Conservation (phyloP, 2,797 vertebrate genomes). For the Enteromius fasciolatus region DNA sequence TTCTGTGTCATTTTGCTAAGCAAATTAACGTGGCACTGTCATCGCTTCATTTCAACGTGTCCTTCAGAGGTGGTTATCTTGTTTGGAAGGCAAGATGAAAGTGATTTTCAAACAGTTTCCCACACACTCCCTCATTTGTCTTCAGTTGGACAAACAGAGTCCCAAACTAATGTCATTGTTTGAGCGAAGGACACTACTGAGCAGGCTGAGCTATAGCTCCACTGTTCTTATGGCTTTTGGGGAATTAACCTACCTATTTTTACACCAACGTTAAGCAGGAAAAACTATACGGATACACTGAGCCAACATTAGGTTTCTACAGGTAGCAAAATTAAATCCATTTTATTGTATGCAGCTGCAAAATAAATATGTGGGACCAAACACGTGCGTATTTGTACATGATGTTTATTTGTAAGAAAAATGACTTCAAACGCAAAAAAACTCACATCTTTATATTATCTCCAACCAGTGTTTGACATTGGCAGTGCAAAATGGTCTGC, state of each 20-base stretch:
- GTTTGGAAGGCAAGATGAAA: neutral
- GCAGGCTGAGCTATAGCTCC: neutral
- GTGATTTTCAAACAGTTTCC: neutral
- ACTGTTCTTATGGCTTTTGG: neutral
- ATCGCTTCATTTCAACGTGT: neutral
- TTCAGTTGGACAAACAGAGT: neutral
- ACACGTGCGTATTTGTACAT: neutral
- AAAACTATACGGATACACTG: neutral
- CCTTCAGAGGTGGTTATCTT: neutral
- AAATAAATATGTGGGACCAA: neutral
- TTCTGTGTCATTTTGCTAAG: neutral
- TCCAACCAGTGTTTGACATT: constrained; percentile 12
- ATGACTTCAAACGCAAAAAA: constrained; percentile 2
- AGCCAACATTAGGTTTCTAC: neutral
- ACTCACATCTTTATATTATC: neutral
- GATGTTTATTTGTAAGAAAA: constrained; percentile 31
- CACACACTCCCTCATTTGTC: neutral
- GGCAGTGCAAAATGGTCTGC: constrained; percentile 30
- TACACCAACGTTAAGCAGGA: too few relatives aligned
- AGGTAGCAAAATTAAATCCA: neutral
- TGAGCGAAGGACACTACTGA: neutral
- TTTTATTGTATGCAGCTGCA: neutral
- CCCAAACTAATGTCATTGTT: neutral
- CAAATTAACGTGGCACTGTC: neutral
- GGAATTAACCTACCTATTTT: too few relatives aligned